Evolutionary conservation across 2,797 vertebrate species (phyloP).

Genomic region (Toxotes lorentzi): DNA sequence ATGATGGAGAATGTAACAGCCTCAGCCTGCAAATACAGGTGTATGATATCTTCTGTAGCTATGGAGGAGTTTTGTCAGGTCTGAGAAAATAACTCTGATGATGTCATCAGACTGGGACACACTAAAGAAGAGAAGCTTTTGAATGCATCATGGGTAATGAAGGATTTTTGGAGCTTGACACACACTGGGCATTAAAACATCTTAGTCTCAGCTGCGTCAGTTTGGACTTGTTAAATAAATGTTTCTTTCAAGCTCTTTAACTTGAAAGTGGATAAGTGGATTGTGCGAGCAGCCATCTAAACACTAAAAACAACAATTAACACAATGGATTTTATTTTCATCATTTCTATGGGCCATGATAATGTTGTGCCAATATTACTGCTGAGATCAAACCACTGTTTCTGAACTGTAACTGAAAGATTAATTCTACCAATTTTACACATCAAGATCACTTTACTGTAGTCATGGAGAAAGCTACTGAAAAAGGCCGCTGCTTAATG

Average conservation of each 20-base stretch:
- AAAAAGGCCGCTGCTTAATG: neutral
- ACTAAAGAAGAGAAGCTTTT: neutral
- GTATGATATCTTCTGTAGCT: neutral
- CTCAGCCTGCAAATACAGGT: neutral
- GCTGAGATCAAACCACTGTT: neutral
- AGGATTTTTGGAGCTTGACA: neutral
- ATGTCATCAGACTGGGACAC: neutral
- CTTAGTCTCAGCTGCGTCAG: neutral
- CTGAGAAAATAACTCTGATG: neutral
- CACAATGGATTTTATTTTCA: neutral
- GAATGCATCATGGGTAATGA: neutral
- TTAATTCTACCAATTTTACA: neutral
- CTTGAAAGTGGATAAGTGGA: no score
- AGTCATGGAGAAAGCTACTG: neutral
- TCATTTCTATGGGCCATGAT: neutral
- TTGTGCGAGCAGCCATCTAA: no score
- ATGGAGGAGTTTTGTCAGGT: neutral
- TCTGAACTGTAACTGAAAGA: neutral
- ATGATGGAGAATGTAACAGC: slow-evolving; percentile 7
- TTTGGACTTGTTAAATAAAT: neutral
- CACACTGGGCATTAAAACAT: neutral
- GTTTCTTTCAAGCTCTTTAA: neutral
- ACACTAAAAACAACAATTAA: no score
- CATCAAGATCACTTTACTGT: neutral
- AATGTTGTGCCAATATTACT: neutral